Evolutionary conservation across 2,888 invertebrate genomes (phyloP).

Genomic region (Matsumyia berberina): DNA sequence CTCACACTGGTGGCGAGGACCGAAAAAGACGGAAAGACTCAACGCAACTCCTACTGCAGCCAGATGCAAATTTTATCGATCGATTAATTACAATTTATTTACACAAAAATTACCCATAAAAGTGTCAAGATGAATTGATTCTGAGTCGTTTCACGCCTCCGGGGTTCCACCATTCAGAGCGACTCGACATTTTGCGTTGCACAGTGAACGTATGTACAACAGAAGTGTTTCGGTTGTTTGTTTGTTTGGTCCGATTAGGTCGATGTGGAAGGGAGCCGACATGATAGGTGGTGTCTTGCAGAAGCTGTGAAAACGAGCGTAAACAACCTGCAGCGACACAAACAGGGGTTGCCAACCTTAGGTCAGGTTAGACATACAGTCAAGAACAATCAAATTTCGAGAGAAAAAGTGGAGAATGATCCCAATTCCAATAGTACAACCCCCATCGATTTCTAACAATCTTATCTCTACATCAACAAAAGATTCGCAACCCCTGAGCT

Average conservation of each 20-base stretch:
- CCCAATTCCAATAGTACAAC: too few species aligned
- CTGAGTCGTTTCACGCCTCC: conserved; percentile 74
- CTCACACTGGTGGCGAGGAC: conserved; percentile 11
- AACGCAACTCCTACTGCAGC: conserved; percentile 30
- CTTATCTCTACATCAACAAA: not conserved
- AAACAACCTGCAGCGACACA: conserved; percentile 51
- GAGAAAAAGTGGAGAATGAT: too few species aligned
- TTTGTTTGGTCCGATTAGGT: conserved; percentile 50
- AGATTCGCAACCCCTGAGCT: conserved; percentile 29
- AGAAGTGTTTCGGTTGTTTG: conserved; percentile 14
- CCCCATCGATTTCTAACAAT: too few species aligned
- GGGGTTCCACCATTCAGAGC: conserved; percentile 42
- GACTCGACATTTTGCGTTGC: conserved; percentile 23
- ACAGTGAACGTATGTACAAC: not conserved
- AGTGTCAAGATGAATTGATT: conserved; percentile 76
- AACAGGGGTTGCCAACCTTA: conserved; percentile 5
- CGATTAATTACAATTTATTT: conserved; percentile 77
- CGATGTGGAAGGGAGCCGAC: conserved; percentile 35
- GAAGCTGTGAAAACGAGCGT: conserved; percentile 46
- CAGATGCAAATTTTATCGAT: conserved; percentile 76
- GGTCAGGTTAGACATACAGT: not conserved
- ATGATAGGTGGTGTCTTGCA: conserved; percentile 28
- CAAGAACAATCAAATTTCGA: too few species aligned
- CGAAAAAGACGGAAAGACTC: conserved; percentile 21
- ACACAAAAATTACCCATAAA: conserved; percentile 76